Percentiles rank a stretch among this genome's conserved stretches.
These are phyloP conservation scores for Cassiopea xamachana DNA, from an alignment of 30 jellyfish, hydroid and myxozoan species.

Conservation along the genomic window DNA sequence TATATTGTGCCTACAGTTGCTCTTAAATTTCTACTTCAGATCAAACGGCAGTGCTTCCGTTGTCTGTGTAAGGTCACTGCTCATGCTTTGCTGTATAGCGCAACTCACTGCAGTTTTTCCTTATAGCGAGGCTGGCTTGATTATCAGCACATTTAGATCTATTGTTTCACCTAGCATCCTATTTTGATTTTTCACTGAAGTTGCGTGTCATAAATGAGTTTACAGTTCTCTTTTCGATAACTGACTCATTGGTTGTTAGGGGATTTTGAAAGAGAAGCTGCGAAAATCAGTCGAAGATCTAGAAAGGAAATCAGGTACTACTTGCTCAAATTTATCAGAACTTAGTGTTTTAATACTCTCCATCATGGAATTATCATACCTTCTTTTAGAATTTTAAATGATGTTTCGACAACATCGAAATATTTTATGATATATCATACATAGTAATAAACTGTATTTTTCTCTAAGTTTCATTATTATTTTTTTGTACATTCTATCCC, in stretches of 20 bases:
- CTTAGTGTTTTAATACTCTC: not conserved
- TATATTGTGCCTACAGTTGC: no score
- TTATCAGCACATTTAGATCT: no score
- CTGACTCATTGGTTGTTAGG: not conserved
- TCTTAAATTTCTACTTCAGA: no score
- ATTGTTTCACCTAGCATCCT: not conserved
- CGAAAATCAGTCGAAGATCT: conserved; percentile 7
- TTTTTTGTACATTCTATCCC: not conserved
- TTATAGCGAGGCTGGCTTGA: no score
- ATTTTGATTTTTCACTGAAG: not conserved
- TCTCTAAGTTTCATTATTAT: no score
- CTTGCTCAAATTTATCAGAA: not conserved
- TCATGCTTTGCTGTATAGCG: no score
- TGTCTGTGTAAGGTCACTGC: no score
- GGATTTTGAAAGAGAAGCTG: conserved; percentile 16
- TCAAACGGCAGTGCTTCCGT: no score
- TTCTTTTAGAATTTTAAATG: not conserved
- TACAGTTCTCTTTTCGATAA: not conserved
- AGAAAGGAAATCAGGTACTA: conserved; percentile 1
- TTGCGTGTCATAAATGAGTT: not conserved
- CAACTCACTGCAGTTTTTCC: no score
- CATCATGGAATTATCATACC: not conserved
- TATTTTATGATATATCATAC: no score
- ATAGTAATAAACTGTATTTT: no score
- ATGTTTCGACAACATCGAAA: no score